A percentile compares a stretch with the other conserved stretches of the same genome.
These are phyloP conservation scores for Scaptodrosophila latifasciaeformis DNA, from an alignment of 2,888 invertebrate species.

Conservation along the genomic window DNA sequence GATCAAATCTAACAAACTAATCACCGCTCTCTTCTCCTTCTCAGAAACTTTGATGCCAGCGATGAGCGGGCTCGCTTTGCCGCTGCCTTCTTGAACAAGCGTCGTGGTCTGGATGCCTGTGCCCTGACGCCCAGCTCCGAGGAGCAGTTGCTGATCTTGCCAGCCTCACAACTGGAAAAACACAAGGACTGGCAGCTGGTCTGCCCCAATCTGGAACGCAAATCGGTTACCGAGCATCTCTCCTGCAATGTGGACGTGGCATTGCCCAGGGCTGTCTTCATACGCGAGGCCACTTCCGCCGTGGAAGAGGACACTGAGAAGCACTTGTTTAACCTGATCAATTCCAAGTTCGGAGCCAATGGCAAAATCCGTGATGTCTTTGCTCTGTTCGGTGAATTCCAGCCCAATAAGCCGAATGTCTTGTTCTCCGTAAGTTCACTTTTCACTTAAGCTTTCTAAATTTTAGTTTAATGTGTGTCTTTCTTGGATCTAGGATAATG, in stretches of 20 bases:
- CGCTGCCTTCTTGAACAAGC: slow-evolving; percentile 69
- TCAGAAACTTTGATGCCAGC: slow-evolving; percentile 64
- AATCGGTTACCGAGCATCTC: slow-evolving; percentile 66
- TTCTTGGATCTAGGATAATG: slow-evolving; percentile 61
- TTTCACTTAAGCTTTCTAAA: slow-evolving; percentile 15
- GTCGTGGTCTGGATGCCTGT: slow-evolving; percentile 66
- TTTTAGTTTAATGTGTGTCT: not conserved
- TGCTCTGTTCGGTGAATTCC: slow-evolving; percentile 71
- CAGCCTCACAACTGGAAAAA: slow-evolving; percentile 62
- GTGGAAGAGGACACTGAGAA: slow-evolving; percentile 72
- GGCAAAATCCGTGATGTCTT: slow-evolving; percentile 72
- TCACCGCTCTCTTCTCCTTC: not conserved
- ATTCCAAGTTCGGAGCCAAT: slow-evolving; percentile 68
- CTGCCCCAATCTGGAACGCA: slow-evolving; percentile 69
- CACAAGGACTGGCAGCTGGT: slow-evolving; percentile 70
- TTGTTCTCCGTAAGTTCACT: slow-evolving; percentile 73
- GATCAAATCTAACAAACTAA: not conserved
- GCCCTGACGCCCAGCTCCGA: slow-evolving; percentile 51
- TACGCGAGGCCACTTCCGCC: slow-evolving; percentile 52
- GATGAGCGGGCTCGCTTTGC: slow-evolving; percentile 67
- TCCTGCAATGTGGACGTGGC: slow-evolving; percentile 72
- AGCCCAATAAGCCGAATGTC: slow-evolving; percentile 62
- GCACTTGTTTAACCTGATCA: slow-evolving; percentile 70
- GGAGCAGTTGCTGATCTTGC: slow-evolving; percentile 64
- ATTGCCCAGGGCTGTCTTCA: slow-evolving; percentile 69